Conservation (phyloP, 2,113 vertebrate species). For the Lophotis ruficrista region DNA sequence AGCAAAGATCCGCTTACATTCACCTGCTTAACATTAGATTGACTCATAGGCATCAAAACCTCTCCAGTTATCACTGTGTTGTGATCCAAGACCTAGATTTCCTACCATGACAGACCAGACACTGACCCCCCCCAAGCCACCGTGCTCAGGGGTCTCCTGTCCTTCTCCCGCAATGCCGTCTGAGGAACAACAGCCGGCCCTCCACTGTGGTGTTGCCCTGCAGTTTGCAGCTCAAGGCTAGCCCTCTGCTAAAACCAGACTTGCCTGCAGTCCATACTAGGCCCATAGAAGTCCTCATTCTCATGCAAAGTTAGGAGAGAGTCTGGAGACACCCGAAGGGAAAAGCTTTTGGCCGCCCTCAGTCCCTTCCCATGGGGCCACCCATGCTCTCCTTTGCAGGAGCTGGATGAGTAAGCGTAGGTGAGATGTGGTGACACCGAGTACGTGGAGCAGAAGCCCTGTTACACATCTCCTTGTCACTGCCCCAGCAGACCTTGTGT, state of each 20-base stretch:
- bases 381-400: background rate
- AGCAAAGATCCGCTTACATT: background rate
- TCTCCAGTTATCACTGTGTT: background rate
- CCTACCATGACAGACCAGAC: background rate
- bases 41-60: background rate
- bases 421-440: rapidly evolving
- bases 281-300: background rate
- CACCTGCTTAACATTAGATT: background rate
- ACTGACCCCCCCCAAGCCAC: rapidly evolving
- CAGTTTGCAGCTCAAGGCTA: background rate
- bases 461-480: background rate
- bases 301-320: background rate
- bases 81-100: background rate
- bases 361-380: background rate
- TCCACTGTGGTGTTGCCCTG: background rate
- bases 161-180: rapidly evolving
- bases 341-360: background rate
- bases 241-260: background rate
- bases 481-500: background rate
- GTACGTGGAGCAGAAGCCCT: rapidly evolving
- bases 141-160: rapidly evolving
- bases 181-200: rapidly evolving
- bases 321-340: background rate
- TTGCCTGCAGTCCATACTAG: rapidly evolving
- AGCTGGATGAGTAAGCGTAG: rapidly evolving